phyloP scores from a whole-genome alignment of 1,140 invertebrate species.

The Helicorthomorpha holstii region DNA sequence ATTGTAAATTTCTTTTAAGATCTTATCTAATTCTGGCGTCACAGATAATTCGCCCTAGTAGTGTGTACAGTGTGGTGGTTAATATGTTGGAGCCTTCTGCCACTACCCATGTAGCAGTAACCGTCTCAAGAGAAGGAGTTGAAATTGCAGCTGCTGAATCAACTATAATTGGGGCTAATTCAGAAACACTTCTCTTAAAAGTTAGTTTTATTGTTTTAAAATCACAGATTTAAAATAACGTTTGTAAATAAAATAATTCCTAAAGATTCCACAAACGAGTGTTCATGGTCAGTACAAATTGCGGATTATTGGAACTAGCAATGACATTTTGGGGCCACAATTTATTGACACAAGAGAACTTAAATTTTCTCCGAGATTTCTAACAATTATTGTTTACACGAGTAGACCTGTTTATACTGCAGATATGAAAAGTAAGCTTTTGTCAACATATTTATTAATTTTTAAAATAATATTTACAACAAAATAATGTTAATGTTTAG shows the following conservation, averaged over 20 bases:
- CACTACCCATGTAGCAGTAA: slow-evolving; percentile 28
- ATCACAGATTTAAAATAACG: not conserved
- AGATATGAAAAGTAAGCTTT: slow-evolving; percentile 8
- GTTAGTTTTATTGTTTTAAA: slow-evolving; percentile 14
- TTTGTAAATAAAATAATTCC: not conserved
- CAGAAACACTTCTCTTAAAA: slow-evolving; percentile 21
- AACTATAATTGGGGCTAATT: slow-evolving; percentile 16
- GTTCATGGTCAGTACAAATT: slow-evolving; percentile 6
- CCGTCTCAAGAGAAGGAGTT: slow-evolving; percentile 22
- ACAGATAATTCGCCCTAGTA: slow-evolving; percentile 22
- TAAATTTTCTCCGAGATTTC: slow-evolving; percentile 10
- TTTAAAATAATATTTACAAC: not conserved
- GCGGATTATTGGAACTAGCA: slow-evolving; percentile 8
- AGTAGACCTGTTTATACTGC: slow-evolving; percentile 14
- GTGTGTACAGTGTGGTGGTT: slow-evolving; percentile 23
- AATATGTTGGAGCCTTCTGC: slow-evolving; percentile 21
- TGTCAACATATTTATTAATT: not conserved
- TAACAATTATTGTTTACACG: slow-evolving; percentile 13
- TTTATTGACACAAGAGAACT: slow-evolving; percentile 10
- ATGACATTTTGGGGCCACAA: not conserved
- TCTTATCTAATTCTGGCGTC: slow-evolving; percentile 25
- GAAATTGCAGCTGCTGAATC: slow-evolving; percentile 20
- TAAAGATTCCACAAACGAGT: slow-evolving; percentile 9
- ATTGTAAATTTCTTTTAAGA: slow-evolving; percentile 16
- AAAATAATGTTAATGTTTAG: slow-evolving; percentile 17